phyloP scores from a whole-genome alignment of 2,797 vertebrate genomes.

The Carduelis carduelis region DNA sequence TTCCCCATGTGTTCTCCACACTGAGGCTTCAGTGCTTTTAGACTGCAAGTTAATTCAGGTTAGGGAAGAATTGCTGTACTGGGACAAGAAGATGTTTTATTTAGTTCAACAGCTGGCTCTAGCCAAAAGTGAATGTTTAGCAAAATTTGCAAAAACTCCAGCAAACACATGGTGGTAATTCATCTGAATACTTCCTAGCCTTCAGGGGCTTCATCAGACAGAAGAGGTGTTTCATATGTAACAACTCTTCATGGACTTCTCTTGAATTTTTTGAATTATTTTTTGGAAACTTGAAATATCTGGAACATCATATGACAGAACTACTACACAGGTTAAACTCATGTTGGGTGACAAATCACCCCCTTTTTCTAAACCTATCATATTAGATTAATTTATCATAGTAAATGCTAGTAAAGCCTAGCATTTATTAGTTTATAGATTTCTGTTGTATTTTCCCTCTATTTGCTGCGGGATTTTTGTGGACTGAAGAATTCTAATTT shows the following conservation, averaged over 20 bases:
- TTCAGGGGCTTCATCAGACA: not conserved
- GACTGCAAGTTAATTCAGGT: not conserved
- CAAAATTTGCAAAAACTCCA: not conserved
- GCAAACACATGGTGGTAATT: not conserved
- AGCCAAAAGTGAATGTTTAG: not conserved
- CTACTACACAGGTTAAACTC: not conserved
- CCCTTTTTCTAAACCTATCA: not conserved
- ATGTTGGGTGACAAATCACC: not conserved
- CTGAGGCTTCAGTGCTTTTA: not conserved
- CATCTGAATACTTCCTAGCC: not conserved
- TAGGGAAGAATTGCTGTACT: not conserved
- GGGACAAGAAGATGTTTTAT: not conserved
- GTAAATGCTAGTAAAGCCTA: not conserved
- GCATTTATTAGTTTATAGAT: not conserved
- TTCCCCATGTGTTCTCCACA: not conserved
- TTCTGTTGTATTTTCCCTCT: not conserved
- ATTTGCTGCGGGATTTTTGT: fast-evolving
- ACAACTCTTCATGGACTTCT: not conserved
- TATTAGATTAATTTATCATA: not conserved
- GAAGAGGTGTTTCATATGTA: not conserved
- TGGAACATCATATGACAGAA: not conserved
- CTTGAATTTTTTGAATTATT: not conserved
- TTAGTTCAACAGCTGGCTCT: not conserved
- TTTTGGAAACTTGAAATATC: not conserved
- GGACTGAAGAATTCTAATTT: not conserved